Evolutionary conservation across 2,888 invertebrate genomes (phyloP).

Genomic region (Eurois occulta): DNA sequence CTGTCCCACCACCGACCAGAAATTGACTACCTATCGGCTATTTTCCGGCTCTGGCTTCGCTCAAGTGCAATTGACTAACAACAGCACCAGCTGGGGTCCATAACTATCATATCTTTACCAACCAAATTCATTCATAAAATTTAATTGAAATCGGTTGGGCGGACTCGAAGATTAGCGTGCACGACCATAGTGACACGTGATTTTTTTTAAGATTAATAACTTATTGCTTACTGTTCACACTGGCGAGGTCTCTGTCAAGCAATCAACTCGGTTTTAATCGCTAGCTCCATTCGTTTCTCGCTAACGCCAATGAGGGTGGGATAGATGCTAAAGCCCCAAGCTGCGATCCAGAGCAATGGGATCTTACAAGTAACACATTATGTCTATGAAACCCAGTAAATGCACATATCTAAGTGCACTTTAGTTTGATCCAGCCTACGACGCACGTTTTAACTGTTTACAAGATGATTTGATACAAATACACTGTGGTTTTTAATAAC

Average conservation of each 20-base stretch:
- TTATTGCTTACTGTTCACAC: not conserved
- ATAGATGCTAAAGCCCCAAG: not conserved
- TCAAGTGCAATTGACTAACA: not conserved
- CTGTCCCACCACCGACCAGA: not conserved
- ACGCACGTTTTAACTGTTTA: conserved; percentile 6
- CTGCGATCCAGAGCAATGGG: conserved; percentile 45
- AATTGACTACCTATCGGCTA: not conserved
- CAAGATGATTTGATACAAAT: conserved; percentile 8
- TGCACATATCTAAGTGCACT: conserved; percentile 63
- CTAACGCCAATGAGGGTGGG: not conserved
- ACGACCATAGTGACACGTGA: not conserved
- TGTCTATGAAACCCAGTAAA: conserved; percentile 49
- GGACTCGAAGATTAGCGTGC: not conserved
- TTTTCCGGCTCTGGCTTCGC: not conserved
- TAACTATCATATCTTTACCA: not conserved
- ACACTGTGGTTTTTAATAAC: not conserved
- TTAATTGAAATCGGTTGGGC: not conserved
- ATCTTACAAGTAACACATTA: conserved; percentile 48
- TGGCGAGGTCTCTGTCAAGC: not conserved
- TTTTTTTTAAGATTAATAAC: not conserved
- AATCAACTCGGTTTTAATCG: not conserved
- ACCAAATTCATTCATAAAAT: not conserved
- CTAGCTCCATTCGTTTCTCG: not conserved
- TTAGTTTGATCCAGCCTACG: conserved; percentile 31
- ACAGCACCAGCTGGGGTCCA: not conserved